Percentiles rank a stretch among this genome's conserved stretches.
Evolutionary conservation across 2,113 vertebrate species (phyloP).

Genomic region (Neogobius melanostomus): DNA sequence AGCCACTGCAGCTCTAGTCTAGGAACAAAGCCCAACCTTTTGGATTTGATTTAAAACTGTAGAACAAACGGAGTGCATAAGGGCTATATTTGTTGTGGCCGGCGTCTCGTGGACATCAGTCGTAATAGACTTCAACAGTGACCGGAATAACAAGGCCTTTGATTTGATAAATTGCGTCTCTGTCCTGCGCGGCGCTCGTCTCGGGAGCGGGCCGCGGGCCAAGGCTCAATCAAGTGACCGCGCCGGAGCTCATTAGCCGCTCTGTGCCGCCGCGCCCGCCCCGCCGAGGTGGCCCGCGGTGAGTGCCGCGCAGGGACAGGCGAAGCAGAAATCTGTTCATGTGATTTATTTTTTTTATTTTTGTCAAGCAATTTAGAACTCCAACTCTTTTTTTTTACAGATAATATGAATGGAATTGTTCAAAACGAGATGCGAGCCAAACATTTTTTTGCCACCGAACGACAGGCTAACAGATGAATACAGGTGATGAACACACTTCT

Average conservation of each 20-base stretch:
- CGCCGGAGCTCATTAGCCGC: conserved; percentile 7
- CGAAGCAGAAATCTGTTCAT: background rate
- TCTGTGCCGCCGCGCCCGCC: conserved; percentile 1
- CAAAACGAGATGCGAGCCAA: too few relatives aligned
- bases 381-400: too few relatives aligned
- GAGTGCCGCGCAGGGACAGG: background rate
- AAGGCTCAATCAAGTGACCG: conserved; percentile 19
- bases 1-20: background rate
- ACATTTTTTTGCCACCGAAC: too few relatives aligned
- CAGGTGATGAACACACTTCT: too few relatives aligned
- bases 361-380: too few relatives aligned
- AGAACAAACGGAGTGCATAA: conserved; percentile 7
- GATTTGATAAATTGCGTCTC: conserved; percentile 13
- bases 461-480: too few relatives aligned
- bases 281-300: background rate
- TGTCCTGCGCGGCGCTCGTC: background rate
- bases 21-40: conserved; percentile 2
- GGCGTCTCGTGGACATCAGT: conserved; percentile 6
- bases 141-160: conserved; percentile 11
- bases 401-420: too few relatives aligned
- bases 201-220: background rate
- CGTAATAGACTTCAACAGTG: conserved; percentile 10
- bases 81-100: conserved; percentile 8
- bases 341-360: too few relatives aligned
- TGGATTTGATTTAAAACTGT: conserved; percentile 1